phyloP scores from a whole-genome alignment of 2,113 vertebrate genomes.

The Lophius piscatorius region DNA sequence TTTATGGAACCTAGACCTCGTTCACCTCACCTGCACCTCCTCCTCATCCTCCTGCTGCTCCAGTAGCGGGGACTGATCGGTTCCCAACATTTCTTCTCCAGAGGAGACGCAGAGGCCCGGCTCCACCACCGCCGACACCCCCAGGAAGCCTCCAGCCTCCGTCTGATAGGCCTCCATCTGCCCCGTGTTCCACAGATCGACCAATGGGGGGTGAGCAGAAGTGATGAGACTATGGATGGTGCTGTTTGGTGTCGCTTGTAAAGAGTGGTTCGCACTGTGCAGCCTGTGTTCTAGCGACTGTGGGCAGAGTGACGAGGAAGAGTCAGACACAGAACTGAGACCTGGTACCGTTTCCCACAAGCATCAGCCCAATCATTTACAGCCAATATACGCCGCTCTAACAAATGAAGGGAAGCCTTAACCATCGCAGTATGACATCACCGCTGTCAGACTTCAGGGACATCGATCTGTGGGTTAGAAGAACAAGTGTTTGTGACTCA shows the following conservation, averaged over 20 bases:
- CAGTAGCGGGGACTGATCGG: constrained; percentile 87
- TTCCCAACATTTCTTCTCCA: constrained; percentile 80
- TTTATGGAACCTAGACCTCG: neutral
- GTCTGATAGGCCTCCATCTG: constrained; percentile 80
- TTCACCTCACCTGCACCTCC: constrained; percentile 78
- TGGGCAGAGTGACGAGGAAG: constrained; percentile 11
- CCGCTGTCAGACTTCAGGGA: no score
- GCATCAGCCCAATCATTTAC: no score
- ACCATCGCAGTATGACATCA: no score
- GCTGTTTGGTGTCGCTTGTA: constrained; percentile 84
- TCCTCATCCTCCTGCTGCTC: constrained; percentile 84
- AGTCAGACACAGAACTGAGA: no score
- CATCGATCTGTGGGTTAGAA: no score
- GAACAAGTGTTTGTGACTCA: no score
- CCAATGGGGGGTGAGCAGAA: constrained; percentile 83
- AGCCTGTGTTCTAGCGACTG: constrained; percentile 79
- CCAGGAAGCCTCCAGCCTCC: constrained; percentile 83
- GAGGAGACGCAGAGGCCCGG: constrained; percentile 65
- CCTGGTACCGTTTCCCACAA: no score
- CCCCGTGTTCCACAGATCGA: constrained; percentile 88
- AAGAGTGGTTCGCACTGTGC: constrained; percentile 81
- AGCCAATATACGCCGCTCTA: no score
- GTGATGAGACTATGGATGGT: constrained; percentile 83
- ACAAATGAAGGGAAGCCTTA: no score
- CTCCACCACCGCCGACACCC: constrained; percentile 82